Percentiles rank a stretch among this genome's conserved stretches.
Conservation (phyloP, 2,113 vertebrate species). For the Danio rerio region DNA sequence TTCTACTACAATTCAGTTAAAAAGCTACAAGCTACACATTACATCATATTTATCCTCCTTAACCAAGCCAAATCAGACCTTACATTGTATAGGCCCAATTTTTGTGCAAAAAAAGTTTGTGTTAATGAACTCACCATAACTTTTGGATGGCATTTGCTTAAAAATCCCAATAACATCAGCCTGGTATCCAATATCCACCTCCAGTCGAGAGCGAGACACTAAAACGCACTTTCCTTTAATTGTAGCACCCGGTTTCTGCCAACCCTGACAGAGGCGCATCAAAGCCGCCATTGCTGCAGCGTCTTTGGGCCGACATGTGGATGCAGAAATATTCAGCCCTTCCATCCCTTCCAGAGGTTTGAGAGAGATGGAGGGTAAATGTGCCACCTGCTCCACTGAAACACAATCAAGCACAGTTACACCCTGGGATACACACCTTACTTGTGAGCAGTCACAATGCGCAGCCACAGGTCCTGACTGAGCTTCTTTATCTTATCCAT, state of each 20-base stretch:
- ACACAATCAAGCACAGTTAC: not conserved
- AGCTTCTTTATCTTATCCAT: too few relatives aligned
- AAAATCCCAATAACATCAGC: constrained; percentile 80
- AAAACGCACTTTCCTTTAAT: constrained; percentile 84
- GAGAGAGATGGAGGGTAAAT: constrained; percentile 78
- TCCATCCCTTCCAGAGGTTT: constrained; percentile 80
- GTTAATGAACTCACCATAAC: constrained; percentile 81
- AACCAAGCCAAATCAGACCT: too few relatives aligned
- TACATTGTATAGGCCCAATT: too few relatives aligned
- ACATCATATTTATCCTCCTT: too few relatives aligned
- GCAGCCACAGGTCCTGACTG: too few relatives aligned
- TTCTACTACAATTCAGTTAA: too few relatives aligned
- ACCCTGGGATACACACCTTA: not conserved
- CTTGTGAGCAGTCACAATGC: too few relatives aligned
- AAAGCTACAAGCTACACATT: too few relatives aligned
- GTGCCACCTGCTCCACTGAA: constrained; percentile 79
- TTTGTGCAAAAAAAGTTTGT: too few relatives aligned
- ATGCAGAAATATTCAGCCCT: constrained; percentile 53
- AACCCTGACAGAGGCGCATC: constrained; percentile 79
- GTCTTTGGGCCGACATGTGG: constrained; percentile 55
- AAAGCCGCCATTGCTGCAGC: constrained; percentile 67
- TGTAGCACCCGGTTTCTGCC: constrained; percentile 81
- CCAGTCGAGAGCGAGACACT: constrained; percentile 82
- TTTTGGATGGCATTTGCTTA: constrained; percentile 88
- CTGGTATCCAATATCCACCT: constrained; percentile 86